Evolutionary conservation across 2,888 invertebrate species (phyloP).

Genomic region (Cephus nigrinus): DNA sequence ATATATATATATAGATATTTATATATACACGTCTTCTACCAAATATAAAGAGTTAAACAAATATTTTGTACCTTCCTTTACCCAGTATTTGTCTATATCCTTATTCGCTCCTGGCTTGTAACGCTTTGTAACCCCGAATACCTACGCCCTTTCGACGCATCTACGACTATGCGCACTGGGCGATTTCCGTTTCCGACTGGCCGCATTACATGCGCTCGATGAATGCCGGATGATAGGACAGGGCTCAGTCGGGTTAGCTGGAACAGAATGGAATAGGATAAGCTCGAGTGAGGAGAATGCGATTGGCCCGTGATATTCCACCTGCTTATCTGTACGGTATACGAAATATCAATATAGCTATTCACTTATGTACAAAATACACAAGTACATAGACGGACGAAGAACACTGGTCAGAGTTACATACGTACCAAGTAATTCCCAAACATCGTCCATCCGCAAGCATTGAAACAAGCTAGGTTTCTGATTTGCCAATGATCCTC

Average conservation of each 20-base stretch:
- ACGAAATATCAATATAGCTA: not conserved
- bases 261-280: slow-evolving; percentile 44
- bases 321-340: not conserved
- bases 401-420: not conserved
- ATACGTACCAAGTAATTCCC: not conserved
- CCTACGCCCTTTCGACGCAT: slow-evolving; percentile 6
- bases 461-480: not conserved
- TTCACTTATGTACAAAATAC: not conserved
- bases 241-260: slow-evolving; percentile 26
- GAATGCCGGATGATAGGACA: slow-evolving; percentile 44
- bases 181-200: slow-evolving; percentile 8
- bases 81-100: not conserved
- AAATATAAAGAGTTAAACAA: not conserved
- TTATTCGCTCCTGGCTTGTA: not conserved
- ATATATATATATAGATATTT: not conserved
- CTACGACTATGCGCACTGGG: not conserved
- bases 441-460: not conserved
- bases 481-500: not conserved
- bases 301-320: slow-evolving; percentile 47
- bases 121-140: slow-evolving; percentile 1
- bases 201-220: slow-evolving; percentile 49
- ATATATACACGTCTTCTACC: not conserved
- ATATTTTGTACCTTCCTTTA: not conserved
- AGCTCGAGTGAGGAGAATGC: slow-evolving; percentile 42
- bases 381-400: not conserved